These are phyloP conservation scores for Xyrichtys novacula DNA, from an alignment of 2,797 vertebrate genomes.

Conservation along the genomic window DNA sequence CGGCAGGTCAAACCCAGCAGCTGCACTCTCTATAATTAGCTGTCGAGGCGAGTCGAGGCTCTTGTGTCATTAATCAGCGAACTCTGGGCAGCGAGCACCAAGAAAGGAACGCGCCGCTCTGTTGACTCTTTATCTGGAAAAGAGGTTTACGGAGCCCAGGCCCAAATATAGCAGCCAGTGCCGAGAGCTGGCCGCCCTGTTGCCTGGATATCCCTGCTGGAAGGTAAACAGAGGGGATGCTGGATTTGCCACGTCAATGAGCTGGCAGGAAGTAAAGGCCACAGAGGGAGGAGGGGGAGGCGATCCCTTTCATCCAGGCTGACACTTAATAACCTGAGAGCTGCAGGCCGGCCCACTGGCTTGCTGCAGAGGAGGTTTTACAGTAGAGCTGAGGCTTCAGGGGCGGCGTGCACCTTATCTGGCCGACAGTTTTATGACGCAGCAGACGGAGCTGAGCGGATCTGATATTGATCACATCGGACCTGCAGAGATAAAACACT, in stretches of 20 bases:
- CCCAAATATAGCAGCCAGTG: conserved; percentile 78
- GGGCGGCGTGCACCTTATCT: conserved; percentile 24
- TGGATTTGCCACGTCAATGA: conserved; percentile 70
- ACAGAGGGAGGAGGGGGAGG: conserved; percentile 13
- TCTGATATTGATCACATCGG: conserved; percentile 34
- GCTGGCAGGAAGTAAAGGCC: conserved; percentile 60
- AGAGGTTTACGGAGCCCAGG: conserved; percentile 65
- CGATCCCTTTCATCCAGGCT: conserved; percentile 40
- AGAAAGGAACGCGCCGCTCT: conserved; percentile 78
- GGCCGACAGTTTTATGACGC: conserved; percentile 36
- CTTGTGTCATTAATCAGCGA: conserved; percentile 61
- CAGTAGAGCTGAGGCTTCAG: conserved; percentile 25
- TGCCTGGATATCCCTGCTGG: conserved; percentile 76
- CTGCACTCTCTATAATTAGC: conserved; percentile 86
- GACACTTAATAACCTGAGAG: conserved; percentile 45
- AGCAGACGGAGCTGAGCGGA: conserved; percentile 25
- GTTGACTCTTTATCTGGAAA: conserved; percentile 77
- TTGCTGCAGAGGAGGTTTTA: conserved; percentile 19
- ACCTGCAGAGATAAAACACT: conserved; percentile 35
- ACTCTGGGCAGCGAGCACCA: conserved; percentile 71
- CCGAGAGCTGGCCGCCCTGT: conserved; percentile 51
- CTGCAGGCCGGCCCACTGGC: conserved; percentile 33
- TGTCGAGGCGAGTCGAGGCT: conserved; percentile 48
- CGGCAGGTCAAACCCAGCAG: conserved; percentile 69
- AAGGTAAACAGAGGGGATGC: conserved; percentile 74